Conservation (phyloP, 2,888 invertebrate genomes). For the Iselma pallidipennis region DNA sequence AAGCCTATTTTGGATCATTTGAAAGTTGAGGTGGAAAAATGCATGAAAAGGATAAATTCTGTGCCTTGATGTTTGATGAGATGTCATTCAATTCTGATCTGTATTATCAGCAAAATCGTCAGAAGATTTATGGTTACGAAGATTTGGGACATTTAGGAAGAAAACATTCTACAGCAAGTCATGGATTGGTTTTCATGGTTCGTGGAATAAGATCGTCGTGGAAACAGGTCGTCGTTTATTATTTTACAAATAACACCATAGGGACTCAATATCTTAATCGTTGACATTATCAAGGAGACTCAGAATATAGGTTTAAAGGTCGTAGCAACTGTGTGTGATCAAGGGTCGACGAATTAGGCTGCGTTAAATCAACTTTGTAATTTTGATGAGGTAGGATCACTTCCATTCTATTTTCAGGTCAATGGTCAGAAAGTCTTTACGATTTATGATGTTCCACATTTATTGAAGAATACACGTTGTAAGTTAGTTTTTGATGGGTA, state of each 20-base stretch:
- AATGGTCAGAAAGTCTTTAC: no score
- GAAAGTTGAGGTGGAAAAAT: no score
- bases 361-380: no score
- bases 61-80: not conserved
- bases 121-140: not conserved
- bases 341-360: not conserved
- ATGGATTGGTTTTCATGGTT: conserved; percentile 12
- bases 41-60: not conserved
- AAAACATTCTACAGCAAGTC: not conserved
- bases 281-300: not conserved
- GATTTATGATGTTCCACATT: no score
- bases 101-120: not conserved
- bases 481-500: no score
- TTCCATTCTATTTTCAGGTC: no score
- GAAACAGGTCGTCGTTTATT: conserved; percentile 7
- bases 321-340: conserved; percentile 6
- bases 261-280: not conserved
- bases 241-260: conserved; percentile 5
- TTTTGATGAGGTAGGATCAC: no score
- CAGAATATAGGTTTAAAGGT: conserved; percentile 1
- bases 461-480: no score
- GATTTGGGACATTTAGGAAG: not conserved
- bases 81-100: not conserved
- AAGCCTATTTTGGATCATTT: not conserved
- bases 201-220: conserved; percentile 2